A percentile compares a stretch with the other conserved stretches of the same genome.
Conservation (phyloP, 1,140 invertebrate genomes). For the Panonychus citri region DNA sequence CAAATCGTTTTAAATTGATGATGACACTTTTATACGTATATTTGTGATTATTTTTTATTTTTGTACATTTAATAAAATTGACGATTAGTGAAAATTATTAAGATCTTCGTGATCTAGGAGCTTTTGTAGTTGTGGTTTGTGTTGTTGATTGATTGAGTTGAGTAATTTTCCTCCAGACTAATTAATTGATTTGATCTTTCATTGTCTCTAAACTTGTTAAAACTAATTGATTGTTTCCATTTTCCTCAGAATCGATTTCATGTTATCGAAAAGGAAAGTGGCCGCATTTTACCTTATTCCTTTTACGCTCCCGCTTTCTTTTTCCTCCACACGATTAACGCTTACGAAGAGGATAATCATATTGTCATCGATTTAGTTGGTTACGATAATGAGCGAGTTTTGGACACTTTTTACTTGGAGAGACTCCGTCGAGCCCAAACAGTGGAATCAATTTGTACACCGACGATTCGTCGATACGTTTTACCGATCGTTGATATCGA, state of each 20-base stretch:
- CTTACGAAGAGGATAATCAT: constrained; percentile 29
- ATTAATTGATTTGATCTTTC: not conserved
- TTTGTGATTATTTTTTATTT: too few species aligned
- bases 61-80: too few species aligned
- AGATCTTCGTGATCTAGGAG: too few species aligned
- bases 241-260: constrained; percentile 21
- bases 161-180: constrained; percentile 15
- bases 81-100: too few species aligned
- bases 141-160: not conserved
- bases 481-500: not conserved
- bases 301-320: constrained; percentile 27
- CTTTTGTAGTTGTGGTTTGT: not conserved
- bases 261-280: constrained; percentile 24
- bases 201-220: not conserved
- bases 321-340: constrained; percentile 31
- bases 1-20: too few species aligned
- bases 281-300: constrained; percentile 19
- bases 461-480: not conserved
- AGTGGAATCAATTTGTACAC: not conserved
- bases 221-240: not conserved
- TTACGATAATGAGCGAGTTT: constrained; percentile 21
- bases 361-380: constrained; percentile 24
- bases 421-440: not conserved
- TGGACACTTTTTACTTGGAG: constrained; percentile 20
- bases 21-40: too few species aligned